Evolutionary conservation across 2,797 vertebrate genomes (phyloP).

Genomic region (Falco biarmicus): DNA sequence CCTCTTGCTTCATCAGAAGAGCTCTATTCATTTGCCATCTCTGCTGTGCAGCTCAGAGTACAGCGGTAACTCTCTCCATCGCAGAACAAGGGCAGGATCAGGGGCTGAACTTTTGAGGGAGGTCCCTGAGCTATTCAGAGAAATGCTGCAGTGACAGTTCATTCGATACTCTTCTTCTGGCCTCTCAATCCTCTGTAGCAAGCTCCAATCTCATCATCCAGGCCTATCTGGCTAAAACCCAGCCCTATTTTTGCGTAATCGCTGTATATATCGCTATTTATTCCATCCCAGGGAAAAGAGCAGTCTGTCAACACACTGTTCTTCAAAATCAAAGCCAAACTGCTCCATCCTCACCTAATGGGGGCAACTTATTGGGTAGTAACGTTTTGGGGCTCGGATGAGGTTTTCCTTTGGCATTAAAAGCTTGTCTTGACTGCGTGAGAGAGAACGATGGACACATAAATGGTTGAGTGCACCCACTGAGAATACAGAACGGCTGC

Average conservation of each 20-base stretch:
- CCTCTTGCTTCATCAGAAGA: conserved; percentile 21
- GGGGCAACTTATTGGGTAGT: background rate
- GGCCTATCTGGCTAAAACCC: background rate
- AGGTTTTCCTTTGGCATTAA: background rate
- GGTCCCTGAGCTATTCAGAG: background rate
- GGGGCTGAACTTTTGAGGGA: background rate
- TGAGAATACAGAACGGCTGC: conserved; percentile 28
- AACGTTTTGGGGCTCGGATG: background rate
- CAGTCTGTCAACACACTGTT: background rate
- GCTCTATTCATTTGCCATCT: background rate
- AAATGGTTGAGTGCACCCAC: background rate
- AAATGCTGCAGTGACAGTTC: background rate
- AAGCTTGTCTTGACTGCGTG: background rate
- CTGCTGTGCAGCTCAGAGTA: background rate
- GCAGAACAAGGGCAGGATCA: conserved; percentile 14
- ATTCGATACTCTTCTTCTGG: background rate
- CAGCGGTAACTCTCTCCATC: background rate
- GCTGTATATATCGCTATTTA: background rate
- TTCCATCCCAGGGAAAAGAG: background rate
- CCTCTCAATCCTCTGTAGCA: background rate
- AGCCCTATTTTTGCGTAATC: background rate
- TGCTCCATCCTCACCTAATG: background rate
- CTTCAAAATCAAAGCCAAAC: background rate
- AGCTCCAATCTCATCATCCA: background rate
- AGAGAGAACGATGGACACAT: background rate